Base-by-base conservation (phyloP, 2,888 invertebrate species). In the Drosophila lutescens region DNA sequence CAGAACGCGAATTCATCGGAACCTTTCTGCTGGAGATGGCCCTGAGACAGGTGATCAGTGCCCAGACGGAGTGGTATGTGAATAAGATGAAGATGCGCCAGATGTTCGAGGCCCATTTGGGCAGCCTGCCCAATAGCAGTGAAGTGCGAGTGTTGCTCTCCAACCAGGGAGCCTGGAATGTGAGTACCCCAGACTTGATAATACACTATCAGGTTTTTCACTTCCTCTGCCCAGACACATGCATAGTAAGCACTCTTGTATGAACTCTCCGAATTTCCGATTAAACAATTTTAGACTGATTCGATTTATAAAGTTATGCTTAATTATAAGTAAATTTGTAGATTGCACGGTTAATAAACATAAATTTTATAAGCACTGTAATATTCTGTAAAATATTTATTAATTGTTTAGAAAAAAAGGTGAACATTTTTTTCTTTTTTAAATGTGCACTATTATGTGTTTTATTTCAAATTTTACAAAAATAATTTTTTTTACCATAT, bases 1-100 rank as follows among this genome's bases (percentile, higher is more conserved):
- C 50, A 87, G 90, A 87, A 36, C 82, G 88, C 4, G 80, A 89
- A 53, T 49, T 78, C 1, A 74, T 90, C 59, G 90, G 90, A 4
- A 49, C 57, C 10, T 90, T 90, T 61, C 54, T 90, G 32, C 57
- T 90, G 32, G 63, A 78, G 10, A 75, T 90, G 70, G 63, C 81
- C 41, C 80, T 83, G 6, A 63, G 65, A 7, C 63, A 80, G 47
- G 57, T 86, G 30, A 59, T 90, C 66, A 56, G 36, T n/a, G 58
- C 76, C 30, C 73, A 70, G 4, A 74, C 49, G 23, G 65, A 72
- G 34, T 90, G 90, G 90, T 67, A 71, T 32, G 68, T 83, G 49
- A 75, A 78, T 4, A 90, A 90, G 66, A 7, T n/a, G 0, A 55
- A 26, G 1, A 6, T 88, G 20, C 82, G 81, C 1, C 13, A 41